These are phyloP conservation scores for Karalla daura DNA, from an alignment of 2,797 vertebrate species.

Conservation along the genomic window DNA sequence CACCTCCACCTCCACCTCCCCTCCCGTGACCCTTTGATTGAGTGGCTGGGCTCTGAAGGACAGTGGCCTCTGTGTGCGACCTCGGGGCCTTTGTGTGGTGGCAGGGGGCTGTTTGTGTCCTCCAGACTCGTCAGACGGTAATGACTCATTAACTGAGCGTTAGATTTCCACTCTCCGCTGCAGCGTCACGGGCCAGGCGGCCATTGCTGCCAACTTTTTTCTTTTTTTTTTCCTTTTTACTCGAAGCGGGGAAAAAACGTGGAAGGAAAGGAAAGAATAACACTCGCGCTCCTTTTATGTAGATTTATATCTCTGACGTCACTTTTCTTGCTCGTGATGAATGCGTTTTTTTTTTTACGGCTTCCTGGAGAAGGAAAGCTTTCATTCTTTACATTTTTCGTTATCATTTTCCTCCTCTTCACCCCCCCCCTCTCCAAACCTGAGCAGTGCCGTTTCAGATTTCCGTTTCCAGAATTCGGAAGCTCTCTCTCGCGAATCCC, in stretches of 20 bases:
- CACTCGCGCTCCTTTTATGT: slow-evolving; percentile 5
- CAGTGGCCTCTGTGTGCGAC: slow-evolving; percentile 43
- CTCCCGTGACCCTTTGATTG: slow-evolving; percentile 59
- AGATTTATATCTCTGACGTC: slow-evolving; percentile 17
- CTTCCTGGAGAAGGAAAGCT: too few species aligned
- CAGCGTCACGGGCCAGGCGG: neutral
- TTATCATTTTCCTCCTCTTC: too few species aligned
- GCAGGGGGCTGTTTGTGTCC: slow-evolving; percentile 15
- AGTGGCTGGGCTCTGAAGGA: slow-evolving; percentile 44
- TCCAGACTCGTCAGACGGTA: slow-evolving; percentile 47
- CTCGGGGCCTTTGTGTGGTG: slow-evolving; percentile 32
- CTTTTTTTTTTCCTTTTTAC: slow-evolving; percentile 17
- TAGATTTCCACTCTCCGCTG: slow-evolving; percentile 12
- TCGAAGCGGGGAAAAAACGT: slow-evolving; percentile 20
- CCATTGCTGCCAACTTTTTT: slow-evolving; percentile 18
- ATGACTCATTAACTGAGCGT: slow-evolving; percentile 47
- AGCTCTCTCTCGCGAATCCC: neutral
- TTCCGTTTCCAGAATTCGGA: slow-evolving; percentile 31
- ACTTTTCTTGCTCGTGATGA: neutral
- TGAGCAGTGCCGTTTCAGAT: neutral
- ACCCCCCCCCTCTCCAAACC: slow-evolving; percentile 10
- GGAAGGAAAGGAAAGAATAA: slow-evolving; percentile 24
- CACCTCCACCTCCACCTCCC: too few species aligned
- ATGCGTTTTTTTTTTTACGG: neutral
- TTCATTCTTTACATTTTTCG: too few species aligned